Conservation (phyloP, 2,888 invertebrate species). For the Synergus itoensis region DNA sequence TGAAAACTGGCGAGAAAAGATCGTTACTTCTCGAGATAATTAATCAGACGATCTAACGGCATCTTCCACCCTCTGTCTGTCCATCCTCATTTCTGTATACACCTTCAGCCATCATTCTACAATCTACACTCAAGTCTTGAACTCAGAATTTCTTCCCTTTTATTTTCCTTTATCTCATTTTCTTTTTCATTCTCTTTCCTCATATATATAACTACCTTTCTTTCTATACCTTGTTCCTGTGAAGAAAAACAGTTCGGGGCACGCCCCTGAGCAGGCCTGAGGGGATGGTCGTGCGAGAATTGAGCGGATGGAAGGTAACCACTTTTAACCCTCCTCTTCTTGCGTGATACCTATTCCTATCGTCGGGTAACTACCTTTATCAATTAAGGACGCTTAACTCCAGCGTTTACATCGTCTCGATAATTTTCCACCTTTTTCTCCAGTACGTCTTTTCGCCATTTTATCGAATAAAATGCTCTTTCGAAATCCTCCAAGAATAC, state of each 20-base stretch:
- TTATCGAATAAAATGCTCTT: not conserved
- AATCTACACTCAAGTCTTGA: conserved; percentile 19
- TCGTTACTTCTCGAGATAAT: conserved; percentile 29
- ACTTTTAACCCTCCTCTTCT: conserved; percentile 42
- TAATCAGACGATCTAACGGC: conserved; percentile 32
- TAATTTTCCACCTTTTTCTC: conserved; percentile 35
- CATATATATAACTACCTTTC: conserved; percentile 22
- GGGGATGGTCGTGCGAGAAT: conserved; percentile 54
- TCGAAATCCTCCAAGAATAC: conserved; percentile 1
- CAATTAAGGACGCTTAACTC: conserved; percentile 49
- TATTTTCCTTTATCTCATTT: conserved; percentile 41
- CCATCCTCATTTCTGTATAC: conserved; percentile 25
- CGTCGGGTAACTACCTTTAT: conserved; percentile 48
- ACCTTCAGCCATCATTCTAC: conserved; percentile 28
- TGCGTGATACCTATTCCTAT: conserved; percentile 51
- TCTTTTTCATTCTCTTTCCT: conserved; percentile 3
- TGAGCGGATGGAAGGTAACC: conserved; percentile 48
- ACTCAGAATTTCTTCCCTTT: conserved; percentile 12
- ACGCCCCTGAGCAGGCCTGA: conserved; percentile 48
- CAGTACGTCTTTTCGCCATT: not conserved
- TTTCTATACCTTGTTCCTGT: conserved; percentile 48
- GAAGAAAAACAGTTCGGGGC: conserved; percentile 49
- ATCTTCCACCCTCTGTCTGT: not conserved
- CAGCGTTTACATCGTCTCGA: conserved; percentile 35
- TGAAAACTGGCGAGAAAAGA: conserved; percentile 30